phyloP scores from a whole-genome alignment of 2,888 invertebrate genomes.

The Camponotus fellah region DNA sequence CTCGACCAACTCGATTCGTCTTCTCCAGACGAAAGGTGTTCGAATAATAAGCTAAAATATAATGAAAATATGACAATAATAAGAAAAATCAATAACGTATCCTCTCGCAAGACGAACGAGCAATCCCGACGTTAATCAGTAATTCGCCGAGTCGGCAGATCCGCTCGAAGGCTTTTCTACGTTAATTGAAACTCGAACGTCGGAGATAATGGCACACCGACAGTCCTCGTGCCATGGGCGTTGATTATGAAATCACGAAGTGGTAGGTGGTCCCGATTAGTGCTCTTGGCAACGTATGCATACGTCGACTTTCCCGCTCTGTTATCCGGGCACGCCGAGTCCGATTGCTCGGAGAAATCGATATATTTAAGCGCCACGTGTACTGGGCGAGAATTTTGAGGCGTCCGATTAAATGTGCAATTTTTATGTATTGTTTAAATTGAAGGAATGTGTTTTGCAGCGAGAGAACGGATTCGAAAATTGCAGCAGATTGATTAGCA shows the following conservation, averaged over 20 bases:
- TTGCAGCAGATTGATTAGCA: slow-evolving; percentile 5
- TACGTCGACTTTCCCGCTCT: slow-evolving; percentile 57
- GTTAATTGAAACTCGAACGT: slow-evolving; percentile 74
- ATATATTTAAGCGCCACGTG: background rate
- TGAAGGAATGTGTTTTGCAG: background rate
- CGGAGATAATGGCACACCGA: slow-evolving; percentile 69
- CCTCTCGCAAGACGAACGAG: background rate
- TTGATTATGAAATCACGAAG: slow-evolving; percentile 81
- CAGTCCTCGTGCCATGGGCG: slow-evolving; percentile 72
- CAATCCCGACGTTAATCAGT: slow-evolving; percentile 57
- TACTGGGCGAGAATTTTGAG: background rate
- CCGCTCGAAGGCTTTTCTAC: slow-evolving; percentile 49
- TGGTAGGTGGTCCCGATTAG: slow-evolving; percentile 81
- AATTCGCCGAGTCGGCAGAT: slow-evolving; percentile 50
- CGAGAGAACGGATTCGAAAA: background rate
- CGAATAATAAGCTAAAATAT: background rate
- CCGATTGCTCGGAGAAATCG: slow-evolving; percentile 11
- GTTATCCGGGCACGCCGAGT: slow-evolving; percentile 33
- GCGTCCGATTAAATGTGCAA: background rate
- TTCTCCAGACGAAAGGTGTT: background rate
- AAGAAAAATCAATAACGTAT: slow-evolving; percentile 7
- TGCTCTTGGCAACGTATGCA: slow-evolving; percentile 71
- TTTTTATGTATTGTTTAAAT: background rate
- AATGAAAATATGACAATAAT: background rate
- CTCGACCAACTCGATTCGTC: background rate